These are phyloP conservation scores for Microcaecilia unicolor DNA, from an alignment of 2,797 vertebrate species.

Conservation along the genomic window DNA sequence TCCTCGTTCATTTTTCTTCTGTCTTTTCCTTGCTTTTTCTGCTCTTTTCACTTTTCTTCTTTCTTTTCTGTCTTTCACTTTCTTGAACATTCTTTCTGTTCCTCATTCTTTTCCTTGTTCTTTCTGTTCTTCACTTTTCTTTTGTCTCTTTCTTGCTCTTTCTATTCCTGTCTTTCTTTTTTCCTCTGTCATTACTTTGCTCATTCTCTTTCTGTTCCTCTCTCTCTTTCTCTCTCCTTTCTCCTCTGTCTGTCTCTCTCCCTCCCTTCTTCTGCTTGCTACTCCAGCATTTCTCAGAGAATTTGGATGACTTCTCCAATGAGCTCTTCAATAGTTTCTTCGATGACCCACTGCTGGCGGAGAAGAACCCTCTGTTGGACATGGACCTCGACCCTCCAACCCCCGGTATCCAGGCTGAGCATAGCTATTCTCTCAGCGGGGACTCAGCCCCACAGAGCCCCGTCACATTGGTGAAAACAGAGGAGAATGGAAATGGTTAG, in stretches of 20 bases:
- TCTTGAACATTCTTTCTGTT: too few species aligned
- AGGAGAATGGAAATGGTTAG: constrained; percentile 76
- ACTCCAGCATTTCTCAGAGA: constrained; percentile 85
- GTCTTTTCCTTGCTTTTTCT: too few species aligned
- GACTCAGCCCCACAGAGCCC: constrained; percentile 96
- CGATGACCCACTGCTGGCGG: constrained; percentile 84
- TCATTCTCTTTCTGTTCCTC: neutral
- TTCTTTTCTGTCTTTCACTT: too few species aligned
- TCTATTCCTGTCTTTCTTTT: too few species aligned
- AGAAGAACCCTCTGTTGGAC: constrained; percentile 81
- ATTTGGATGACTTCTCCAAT: constrained; percentile 96
- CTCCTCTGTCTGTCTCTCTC: neutral
- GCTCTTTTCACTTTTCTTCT: too few species aligned
- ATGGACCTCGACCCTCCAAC: constrained; percentile 83
- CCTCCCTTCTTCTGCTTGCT: constrained; percentile 22
- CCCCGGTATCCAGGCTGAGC: constrained; percentile 90
- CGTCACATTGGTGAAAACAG: constrained; percentile 84
- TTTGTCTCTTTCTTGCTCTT: too few species aligned
- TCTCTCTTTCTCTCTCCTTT: neutral
- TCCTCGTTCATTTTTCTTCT: too few species aligned
- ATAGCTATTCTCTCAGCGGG: constrained; percentile 94
- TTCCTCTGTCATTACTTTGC: neutral
- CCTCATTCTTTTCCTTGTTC: too few species aligned
- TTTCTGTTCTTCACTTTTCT: too few species aligned
- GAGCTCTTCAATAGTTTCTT: constrained; percentile 97